phyloP scores from a whole-genome alignment of 2,888 invertebrate species.

The Drosophila setosimentum region DNA sequence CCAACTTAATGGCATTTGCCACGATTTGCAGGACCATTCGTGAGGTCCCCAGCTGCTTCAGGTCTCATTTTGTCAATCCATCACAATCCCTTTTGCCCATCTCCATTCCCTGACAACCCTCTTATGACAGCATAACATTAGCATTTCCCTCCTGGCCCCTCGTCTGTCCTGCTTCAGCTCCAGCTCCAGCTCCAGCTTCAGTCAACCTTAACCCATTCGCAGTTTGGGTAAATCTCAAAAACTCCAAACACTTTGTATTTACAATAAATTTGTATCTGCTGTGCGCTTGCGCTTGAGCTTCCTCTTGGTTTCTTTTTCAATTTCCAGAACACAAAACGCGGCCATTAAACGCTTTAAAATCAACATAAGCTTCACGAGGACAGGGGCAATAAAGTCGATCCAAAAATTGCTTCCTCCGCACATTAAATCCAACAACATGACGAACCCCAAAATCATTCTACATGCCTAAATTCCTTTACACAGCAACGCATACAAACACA shows the following conservation, averaged over 20 bases:
- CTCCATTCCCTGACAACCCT: slow-evolving; percentile 17
- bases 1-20: slow-evolving; percentile 5
- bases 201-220: slow-evolving; percentile 29
- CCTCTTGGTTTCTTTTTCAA: slow-evolving; percentile 62
- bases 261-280: slow-evolving; percentile 54
- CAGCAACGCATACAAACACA: slow-evolving; percentile 23
- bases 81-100: slow-evolving; percentile 39
- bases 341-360: slow-evolving; percentile 79
- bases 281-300: slow-evolving; percentile 16
- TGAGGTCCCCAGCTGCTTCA: slow-evolving; percentile 22
- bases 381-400: slow-evolving; percentile 78
- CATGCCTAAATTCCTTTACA: slow-evolving; percentile 62
- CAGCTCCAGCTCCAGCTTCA: not conserved
- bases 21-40: slow-evolving; percentile 9
- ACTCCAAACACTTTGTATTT: slow-evolving; percentile 72
- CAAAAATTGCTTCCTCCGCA: slow-evolving; percentile 76
- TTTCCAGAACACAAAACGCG: slow-evolving; percentile 59
- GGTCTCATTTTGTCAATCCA: slow-evolving; percentile 54
- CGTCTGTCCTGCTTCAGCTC: not conserved
- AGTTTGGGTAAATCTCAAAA: slow-evolving; percentile 59
- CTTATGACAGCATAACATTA: slow-evolving; percentile 38
- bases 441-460: slow-evolving; percentile 57
- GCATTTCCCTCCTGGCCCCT: not conserved
- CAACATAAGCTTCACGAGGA: slow-evolving; percentile 69
- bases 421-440: slow-evolving; percentile 68